Base-by-base conservation (phyloP, 2,888 invertebrate species). In the Chloroclystis v-ata region DNA sequence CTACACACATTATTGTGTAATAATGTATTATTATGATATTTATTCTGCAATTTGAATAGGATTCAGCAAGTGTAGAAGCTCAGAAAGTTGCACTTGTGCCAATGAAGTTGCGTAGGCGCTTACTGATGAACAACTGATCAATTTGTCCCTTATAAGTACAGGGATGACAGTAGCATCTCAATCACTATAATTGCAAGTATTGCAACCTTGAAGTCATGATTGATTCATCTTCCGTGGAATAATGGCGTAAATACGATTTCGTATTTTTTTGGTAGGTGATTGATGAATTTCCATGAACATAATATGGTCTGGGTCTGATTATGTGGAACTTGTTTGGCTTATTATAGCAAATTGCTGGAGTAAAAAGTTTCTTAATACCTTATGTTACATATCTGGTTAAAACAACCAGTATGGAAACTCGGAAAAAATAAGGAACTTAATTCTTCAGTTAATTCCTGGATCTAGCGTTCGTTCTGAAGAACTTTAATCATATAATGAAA, bases 91-190 rank as follows among this genome's bases (percentile, higher is more conserved):
- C 64, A 63, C 37, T 38, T 16, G 42, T 45, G 44, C 43, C 43
- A 24, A 41, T 44, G 56, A 48, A 52, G 52, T 54, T 65, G 69
- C 68, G 72, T 72, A 68, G 75, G 75, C 68, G 71, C 68, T 25
- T 28, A 9, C 43, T 69, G 67, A 70, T 69, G 67, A 69, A 68
- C 70, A 64, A 77, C 73, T 62, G 63, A 75, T 78, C 73, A 78
- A 80, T 81, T 75, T 74, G 63, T 66, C 63, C 57, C 65, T 49
- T 65, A 60, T 56, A 53, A 52, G 46, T 46, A 30, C 60, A 77
- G 73, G 77, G 77, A 44, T 74, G 61, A 8, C 63, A 51, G 46
- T 12, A 46, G 12, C 13, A 32, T 35, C 52, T 40, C 46, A 50
- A 46, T 46, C 43, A 50, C 47, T 47, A 49, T 47, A 24, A 32